Percentiles rank a stretch among this genome's conserved stretches.
Conservation (phyloP, 2,797 vertebrate genomes). For the Crossoptilon crossoptilon region DNA sequence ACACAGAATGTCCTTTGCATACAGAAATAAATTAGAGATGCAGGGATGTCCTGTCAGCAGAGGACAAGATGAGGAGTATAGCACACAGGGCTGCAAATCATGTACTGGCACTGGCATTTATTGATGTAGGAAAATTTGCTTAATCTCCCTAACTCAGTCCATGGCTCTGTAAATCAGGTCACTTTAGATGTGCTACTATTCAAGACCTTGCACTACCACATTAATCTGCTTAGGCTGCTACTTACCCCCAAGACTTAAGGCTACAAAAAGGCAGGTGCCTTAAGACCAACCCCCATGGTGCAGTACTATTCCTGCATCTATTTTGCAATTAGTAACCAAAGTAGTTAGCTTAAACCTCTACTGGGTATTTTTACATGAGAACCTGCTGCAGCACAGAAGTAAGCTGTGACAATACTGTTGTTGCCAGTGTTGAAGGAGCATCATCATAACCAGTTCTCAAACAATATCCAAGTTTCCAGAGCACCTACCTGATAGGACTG, state of each 20-base stretch:
- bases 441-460: background rate
- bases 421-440: background rate
- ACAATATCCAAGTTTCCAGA: background rate
- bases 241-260: background rate
- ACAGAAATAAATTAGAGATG: background rate
- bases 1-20: background rate
- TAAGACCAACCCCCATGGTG: too few species aligned
- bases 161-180: background rate
- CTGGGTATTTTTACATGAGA: background rate
- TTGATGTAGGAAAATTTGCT: background rate
- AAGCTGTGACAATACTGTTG: background rate
- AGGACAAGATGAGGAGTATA: background rate
- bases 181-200: background rate
- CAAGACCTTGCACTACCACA: background rate
- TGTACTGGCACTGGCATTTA: background rate
- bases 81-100: background rate
- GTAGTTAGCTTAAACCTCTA: background rate
- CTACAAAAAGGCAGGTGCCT: background rate
- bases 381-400: background rate
- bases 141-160: background rate
- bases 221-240: background rate
- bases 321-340: background rate
- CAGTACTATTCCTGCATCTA: rapidly evolving
- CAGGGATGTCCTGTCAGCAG: background rate
- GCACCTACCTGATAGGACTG: background rate